Percentiles rank a stretch among this genome's conserved stretches.
These are phyloP conservation scores for Zosterops lateralis DNA, from an alignment of 2,113 vertebrate species.

Conservation along the genomic window DNA sequence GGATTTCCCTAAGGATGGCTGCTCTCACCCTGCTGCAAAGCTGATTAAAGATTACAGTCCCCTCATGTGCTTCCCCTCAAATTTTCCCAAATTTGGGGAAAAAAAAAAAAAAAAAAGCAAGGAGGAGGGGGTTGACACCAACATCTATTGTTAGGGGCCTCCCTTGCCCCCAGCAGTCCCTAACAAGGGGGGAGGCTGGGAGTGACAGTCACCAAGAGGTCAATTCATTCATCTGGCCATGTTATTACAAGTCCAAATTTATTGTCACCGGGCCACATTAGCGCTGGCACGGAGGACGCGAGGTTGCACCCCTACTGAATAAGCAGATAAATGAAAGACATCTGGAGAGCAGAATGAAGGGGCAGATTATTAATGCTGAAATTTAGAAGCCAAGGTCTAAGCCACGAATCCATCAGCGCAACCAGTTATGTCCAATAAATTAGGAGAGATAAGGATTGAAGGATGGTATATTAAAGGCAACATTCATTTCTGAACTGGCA, in stretches of 20 bases:
- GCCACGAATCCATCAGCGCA: constrained; percentile 78
- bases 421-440: constrained; percentile 79
- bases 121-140: background rate
- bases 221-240: constrained; percentile 67
- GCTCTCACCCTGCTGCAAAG: background rate
- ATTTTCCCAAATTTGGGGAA: background rate
- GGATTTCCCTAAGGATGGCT: background rate
- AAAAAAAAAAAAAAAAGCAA: background rate
- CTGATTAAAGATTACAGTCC: background rate
- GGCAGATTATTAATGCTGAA: constrained; percentile 82
- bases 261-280: constrained; percentile 66
- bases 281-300: constrained; percentile 56
- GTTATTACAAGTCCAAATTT: constrained; percentile 73
- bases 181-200: constrained; percentile 33
- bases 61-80: background rate
- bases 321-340: constrained; percentile 74
- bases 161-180: background rate
- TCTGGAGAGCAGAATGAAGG: constrained; percentile 70
- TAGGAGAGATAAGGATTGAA: constrained; percentile 82
- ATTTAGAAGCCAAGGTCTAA: constrained; percentile 83
- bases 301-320: constrained; percentile 68
- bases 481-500: constrained; percentile 63
- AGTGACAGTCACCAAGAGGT: constrained; percentile 60
- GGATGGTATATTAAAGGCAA: constrained; percentile 77
- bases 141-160: background rate